Evolutionary conservation across 2,797 vertebrate species (phyloP).

Genomic region (Emydoidea blandingii): DNA sequence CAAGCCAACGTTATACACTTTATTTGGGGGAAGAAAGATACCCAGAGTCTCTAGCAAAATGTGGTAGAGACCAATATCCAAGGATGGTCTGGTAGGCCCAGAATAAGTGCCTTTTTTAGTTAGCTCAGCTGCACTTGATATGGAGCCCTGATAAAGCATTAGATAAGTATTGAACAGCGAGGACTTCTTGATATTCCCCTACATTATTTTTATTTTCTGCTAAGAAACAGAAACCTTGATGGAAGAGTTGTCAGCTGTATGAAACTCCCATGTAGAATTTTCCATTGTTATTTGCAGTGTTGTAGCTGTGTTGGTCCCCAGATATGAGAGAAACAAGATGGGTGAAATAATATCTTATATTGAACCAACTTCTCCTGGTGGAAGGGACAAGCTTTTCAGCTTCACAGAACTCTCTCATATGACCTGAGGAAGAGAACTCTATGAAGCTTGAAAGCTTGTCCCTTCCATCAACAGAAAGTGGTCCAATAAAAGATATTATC

Average conservation of each 20-base stretch:
- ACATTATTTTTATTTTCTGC: not conserved
- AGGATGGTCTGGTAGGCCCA: not conserved
- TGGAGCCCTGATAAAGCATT: not conserved
- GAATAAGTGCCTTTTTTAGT: not conserved
- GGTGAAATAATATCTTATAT: not conserved
- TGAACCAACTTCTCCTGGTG: not conserved
- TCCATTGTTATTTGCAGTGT: not conserved
- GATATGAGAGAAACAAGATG: not conserved
- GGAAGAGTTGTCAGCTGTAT: not conserved
- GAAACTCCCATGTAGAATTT: rapidly evolving
- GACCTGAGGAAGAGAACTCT: not conserved
- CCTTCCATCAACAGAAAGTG: not conserved
- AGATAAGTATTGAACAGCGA: not conserved
- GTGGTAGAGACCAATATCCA: rapidly evolving
- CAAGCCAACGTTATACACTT: not conserved
- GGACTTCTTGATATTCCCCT: not conserved
- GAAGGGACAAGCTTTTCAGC: not conserved
- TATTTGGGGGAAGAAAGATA: not conserved
- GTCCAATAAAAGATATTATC: not conserved
- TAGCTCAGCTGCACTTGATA: not conserved
- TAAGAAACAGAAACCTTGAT: not conserved
- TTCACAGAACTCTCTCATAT: not conserved
- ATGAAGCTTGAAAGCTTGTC: not conserved
- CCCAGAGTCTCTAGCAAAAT: slow-evolving; percentile 4
- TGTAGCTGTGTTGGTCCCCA: not conserved